These are phyloP conservation scores for Macaca nemestrina DNA, from an alignment of 2,113 vertebrate species.

Conservation along the genomic window DNA sequence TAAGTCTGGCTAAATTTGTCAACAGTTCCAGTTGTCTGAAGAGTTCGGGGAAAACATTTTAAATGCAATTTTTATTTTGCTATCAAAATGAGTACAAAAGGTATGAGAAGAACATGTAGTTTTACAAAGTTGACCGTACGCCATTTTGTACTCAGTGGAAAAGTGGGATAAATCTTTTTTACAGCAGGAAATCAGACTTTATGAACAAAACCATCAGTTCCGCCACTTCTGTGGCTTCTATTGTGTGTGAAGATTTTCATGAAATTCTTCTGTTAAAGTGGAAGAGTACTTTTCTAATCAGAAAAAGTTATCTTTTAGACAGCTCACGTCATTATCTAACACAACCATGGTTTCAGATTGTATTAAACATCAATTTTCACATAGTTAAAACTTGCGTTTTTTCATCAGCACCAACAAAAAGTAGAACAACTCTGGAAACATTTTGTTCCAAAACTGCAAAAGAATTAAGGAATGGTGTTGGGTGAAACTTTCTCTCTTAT, in stretches of 20 bases:
- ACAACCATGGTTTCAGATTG: not conserved
- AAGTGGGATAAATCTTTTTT: not conserved
- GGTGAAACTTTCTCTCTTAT: constrained; percentile 16
- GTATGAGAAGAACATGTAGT: not conserved
- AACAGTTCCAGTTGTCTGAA: not conserved
- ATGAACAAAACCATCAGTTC: not conserved
- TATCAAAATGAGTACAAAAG: constrained; percentile 6
- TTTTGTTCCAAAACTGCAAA: constrained; percentile 19
- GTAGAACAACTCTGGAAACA: not conserved
- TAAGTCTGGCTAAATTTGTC: not conserved
- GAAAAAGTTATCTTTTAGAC: constrained; percentile 24
- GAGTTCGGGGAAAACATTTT: not conserved
- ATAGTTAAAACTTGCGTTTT: constrained; percentile 7
- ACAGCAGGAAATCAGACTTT: not conserved
- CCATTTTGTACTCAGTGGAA: not conserved
- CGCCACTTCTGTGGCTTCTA: not conserved
- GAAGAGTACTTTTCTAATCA: constrained; percentile 12
- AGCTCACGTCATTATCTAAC: not conserved
- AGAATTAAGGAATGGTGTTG: not conserved
- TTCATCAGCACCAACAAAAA: constrained; percentile 43
- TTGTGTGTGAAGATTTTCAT: not conserved
- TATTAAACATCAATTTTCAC: constrained; percentile 31
- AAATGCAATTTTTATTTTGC: not conserved
- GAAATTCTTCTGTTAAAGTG: constrained; percentile 44
- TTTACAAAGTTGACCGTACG: not conserved